Evolutionary conservation across 2,113 vertebrate genomes (phyloP).

Genomic region (Psilopogon haemacephalus): DNA sequence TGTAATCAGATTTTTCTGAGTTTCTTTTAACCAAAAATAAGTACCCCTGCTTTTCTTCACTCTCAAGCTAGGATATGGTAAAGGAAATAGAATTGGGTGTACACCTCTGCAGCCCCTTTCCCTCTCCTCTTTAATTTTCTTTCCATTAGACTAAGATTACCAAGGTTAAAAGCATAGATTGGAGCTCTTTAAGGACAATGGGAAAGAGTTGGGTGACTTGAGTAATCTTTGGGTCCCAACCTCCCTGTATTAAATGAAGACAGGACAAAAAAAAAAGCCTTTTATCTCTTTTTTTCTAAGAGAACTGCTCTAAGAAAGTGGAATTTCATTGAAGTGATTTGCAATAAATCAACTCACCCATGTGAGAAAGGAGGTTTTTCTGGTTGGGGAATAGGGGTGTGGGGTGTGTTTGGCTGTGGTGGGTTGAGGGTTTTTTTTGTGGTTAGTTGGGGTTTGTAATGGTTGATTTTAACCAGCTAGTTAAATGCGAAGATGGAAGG

Average conservation of each 20-base stretch:
- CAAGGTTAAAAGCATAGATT: neutral
- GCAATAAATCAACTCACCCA: neutral
- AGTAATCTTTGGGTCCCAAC: neutral
- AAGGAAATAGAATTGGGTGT: neutral
- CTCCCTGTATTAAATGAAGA: neutral
- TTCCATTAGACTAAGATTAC: neutral
- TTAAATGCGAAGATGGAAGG: neutral
- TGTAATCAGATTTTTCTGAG: no score
- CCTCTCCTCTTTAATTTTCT: neutral
- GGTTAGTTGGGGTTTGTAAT: neutral
- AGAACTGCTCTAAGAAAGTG: neutral
- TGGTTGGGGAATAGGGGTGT: neutral
- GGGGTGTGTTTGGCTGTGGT: accelerated
- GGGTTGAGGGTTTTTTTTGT: neutral
- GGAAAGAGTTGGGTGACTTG: neutral
- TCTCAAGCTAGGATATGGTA: neutral
- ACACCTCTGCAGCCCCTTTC: neutral
- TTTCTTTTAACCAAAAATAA: neutral
- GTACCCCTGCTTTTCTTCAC: neutral
- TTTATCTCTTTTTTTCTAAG: no score
- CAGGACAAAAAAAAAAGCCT: neutral
- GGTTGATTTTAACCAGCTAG: neutral
- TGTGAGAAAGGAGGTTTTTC: neutral
- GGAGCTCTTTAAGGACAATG: neutral
- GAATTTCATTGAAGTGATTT: neutral